Evolutionary conservation across 2,888 invertebrate genomes (phyloP).

Genomic region (Belgica antarctica): DNA sequence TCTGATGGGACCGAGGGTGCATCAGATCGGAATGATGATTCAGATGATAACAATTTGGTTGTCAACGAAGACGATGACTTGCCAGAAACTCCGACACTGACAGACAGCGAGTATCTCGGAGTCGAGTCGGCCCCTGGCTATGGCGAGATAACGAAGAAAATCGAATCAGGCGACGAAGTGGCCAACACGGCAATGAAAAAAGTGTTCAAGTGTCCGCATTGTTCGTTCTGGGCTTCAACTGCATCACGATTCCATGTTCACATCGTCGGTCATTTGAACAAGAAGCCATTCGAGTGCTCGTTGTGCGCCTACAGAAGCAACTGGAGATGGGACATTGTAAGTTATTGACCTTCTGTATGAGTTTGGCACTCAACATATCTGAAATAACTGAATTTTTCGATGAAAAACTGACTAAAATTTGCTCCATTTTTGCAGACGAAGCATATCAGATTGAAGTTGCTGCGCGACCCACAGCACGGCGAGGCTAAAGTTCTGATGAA

Average conservation of each 20-base stretch:
- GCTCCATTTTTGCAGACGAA: no score
- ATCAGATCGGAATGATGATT: conserved; percentile 50
- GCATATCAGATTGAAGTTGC: conserved; percentile 87
- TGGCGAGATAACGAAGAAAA: conserved; percentile 59
- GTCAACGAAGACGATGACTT: conserved; percentile 41
- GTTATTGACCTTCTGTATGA: no score
- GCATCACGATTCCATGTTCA: conserved; percentile 92
- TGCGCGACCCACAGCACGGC: conserved; percentile 77
- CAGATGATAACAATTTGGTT: conserved; percentile 53
- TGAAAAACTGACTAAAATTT: no score
- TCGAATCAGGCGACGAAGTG: conserved; percentile 63
- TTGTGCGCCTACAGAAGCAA: conserved; percentile 90
- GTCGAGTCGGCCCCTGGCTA: conserved; percentile 58
- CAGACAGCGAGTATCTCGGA: conserved; percentile 51
- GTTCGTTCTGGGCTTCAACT: conserved; percentile 88
- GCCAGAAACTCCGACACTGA: conserved; percentile 34
- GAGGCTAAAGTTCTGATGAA: conserved; percentile 83
- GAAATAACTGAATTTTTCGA: no score
- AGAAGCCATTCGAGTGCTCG: conserved; percentile 93
- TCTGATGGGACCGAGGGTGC: conserved; percentile 56
- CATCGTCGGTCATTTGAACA: conserved; percentile 87
- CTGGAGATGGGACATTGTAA: conserved; percentile 96
- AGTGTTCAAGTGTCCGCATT: conserved; percentile 90
- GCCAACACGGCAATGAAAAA: conserved; percentile 68
- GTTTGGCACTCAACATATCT: no score